Conservation (phyloP, 2,113 vertebrate species). For the Pangasianodon hypophthalmus region DNA sequence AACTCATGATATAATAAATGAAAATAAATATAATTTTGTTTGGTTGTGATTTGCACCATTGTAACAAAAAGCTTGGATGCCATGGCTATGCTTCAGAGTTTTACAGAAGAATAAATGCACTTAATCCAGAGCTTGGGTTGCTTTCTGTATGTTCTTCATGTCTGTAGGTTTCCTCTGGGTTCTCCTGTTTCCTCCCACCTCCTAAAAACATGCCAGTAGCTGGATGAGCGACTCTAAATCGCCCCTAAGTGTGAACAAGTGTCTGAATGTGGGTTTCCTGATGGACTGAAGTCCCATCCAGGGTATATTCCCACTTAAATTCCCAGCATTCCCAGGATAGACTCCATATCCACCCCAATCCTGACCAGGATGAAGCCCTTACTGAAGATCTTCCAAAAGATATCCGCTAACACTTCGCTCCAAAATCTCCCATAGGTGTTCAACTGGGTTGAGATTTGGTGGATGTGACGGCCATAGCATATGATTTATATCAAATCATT, state of each 20-base stretch:
- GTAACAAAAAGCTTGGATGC: background rate
- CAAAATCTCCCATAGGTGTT: background rate
- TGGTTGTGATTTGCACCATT: background rate
- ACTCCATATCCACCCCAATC: background rate
- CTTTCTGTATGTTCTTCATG: background rate
- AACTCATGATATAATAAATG: background rate
- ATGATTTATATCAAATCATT: background rate
- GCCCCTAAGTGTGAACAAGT: background rate
- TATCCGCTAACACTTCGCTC: background rate
- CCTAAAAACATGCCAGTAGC: background rate
- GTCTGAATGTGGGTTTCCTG: background rate
- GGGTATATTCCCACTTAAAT: background rate
- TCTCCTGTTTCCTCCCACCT: background rate
- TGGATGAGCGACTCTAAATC: background rate
- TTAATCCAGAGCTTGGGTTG: background rate
- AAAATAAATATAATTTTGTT: background rate
- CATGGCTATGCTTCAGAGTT: background rate
- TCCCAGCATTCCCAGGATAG: background rate
- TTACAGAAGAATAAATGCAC: background rate
- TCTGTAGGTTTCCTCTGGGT: background rate
- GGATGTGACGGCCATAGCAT: background rate
- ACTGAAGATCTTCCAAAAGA: background rate
- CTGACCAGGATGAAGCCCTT: background rate
- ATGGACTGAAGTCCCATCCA: background rate
- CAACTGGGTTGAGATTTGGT: background rate